Conservation (phyloP, 2,888 invertebrate genomes). For the Clitarchus hookeri region DNA sequence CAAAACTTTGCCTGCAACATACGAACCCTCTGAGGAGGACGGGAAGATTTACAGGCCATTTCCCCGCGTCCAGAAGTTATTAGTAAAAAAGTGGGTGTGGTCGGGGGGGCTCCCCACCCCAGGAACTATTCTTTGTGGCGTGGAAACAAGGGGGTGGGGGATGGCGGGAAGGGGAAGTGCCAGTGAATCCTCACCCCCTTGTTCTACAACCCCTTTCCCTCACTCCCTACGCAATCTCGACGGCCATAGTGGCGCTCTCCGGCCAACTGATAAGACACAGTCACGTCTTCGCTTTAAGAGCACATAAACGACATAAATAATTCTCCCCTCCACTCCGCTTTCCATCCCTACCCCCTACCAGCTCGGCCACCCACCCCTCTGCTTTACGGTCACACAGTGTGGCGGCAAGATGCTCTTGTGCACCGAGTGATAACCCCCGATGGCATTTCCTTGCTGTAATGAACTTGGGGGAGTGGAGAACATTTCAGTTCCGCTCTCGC, state of each 20-base stretch:
- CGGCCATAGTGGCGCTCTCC: neutral
- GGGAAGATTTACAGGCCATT: neutral
- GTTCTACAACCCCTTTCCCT: neutral
- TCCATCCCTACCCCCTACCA: too few species aligned
- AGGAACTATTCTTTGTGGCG: neutral
- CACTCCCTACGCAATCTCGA: neutral
- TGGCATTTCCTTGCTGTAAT: conserved; percentile 2
- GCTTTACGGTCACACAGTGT: neutral
- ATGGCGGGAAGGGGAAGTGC: neutral
- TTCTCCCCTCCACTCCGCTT: neutral
- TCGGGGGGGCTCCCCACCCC: neutral
- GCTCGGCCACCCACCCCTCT: neutral
- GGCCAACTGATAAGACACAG: conserved; percentile 2
- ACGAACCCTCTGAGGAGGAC: neutral
- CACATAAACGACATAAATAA: conserved; percentile 10
- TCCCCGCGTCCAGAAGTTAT: neutral
- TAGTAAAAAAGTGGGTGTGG: neutral
- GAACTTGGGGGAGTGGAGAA: neutral
- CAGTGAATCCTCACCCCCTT: neutral
- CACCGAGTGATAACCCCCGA: neutral
- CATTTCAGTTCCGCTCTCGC: neutral
- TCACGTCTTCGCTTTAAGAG: conserved; percentile 8
- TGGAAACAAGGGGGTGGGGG: neutral
- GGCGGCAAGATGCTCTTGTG: neutral
- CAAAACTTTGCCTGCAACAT: conserved; percentile 1